Evolutionary conservation across 2,888 invertebrate species (phyloP).

Genomic region (Hemicrepidius hirtus): DNA sequence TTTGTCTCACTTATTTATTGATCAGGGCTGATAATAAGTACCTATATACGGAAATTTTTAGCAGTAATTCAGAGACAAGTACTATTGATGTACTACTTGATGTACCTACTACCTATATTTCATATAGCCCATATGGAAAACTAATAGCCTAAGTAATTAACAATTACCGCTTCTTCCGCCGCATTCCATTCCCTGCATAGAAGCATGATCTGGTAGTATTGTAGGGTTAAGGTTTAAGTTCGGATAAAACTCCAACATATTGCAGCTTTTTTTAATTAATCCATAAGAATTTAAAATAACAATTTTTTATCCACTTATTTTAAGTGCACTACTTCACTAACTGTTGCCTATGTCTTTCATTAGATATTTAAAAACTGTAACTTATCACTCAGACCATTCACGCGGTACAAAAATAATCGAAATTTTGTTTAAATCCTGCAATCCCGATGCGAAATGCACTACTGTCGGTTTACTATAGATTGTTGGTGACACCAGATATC

Average conservation of each 20-base stretch:
- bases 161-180: slow-evolving; percentile 79
- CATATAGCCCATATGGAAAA: no score
- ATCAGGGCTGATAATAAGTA: no score
- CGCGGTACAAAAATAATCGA: slow-evolving; percentile 22
- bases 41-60: no score
- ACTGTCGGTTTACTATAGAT: slow-evolving; percentile 67
- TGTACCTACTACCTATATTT: no score
- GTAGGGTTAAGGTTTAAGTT: slow-evolving; percentile 75
- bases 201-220: slow-evolving; percentile 75
- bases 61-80: no score
- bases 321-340: slow-evolving; percentile 13
- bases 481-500: slow-evolving; percentile 65
- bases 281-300: neutral
- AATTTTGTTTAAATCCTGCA: slow-evolving; percentile 40
- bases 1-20: no score
- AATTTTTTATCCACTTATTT: neutral
- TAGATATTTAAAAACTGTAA: neutral
- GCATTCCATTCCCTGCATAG: slow-evolving; percentile 76
- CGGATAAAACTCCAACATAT: slow-evolving; percentile 83
- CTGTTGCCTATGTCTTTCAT: slow-evolving; percentile 2
- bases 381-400: neutral
- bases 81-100: no score
- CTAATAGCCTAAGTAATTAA: neutral
- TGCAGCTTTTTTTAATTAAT: slow-evolving; percentile 53
- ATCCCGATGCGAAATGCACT: slow-evolving; percentile 60